Evolutionary conservation across 2,888 invertebrate species (phyloP).

Genomic region (Trimorus sp.): DNA sequence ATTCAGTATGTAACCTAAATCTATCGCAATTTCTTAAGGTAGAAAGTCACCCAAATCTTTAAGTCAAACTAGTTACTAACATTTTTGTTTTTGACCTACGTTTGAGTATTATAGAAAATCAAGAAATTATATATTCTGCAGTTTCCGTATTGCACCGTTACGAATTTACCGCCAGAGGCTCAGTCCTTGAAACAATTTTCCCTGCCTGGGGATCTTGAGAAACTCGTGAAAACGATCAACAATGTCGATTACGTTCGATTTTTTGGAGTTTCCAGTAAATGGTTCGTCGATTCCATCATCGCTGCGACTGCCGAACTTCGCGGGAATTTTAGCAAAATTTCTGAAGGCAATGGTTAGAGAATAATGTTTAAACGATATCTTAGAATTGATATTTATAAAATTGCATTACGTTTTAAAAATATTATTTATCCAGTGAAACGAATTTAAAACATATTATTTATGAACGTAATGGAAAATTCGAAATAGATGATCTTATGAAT

Average conservation of each 20-base stretch:
- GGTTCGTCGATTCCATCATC: conserved; percentile 74
- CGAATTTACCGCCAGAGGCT: conserved; percentile 77
- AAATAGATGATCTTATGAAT: too few relatives aligned
- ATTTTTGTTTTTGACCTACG: too few relatives aligned
- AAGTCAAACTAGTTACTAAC: too few relatives aligned
- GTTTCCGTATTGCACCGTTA: conserved; percentile 77
- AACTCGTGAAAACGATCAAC: conserved; percentile 75
- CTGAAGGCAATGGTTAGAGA: conserved; percentile 40
- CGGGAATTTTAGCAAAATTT: conserved; percentile 7
- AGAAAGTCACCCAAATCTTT: too few relatives aligned
- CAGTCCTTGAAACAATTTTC: conserved; percentile 74
- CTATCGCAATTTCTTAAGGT: too few relatives aligned
- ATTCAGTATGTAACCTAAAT: too few relatives aligned
- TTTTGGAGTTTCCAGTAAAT: conserved; percentile 70
- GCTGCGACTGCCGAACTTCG: conserved; percentile 69
- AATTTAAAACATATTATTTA: not conserved
- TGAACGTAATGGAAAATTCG: not conserved
- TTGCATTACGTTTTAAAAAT: not conserved
- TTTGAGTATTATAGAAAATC: too few relatives aligned
- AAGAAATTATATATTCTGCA: conserved; percentile 76
- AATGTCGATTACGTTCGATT: conserved; percentile 70
- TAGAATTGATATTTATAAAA: too few relatives aligned
- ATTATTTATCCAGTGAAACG: not conserved
- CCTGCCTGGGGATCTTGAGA: conserved; percentile 75
- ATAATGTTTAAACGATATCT: too few relatives aligned